Evolutionary conservation across 2,797 vertebrate genomes (phyloP), one percentile per base, ranked within the genome.

Genomic region (Harpagifer antarcticus): DNA sequence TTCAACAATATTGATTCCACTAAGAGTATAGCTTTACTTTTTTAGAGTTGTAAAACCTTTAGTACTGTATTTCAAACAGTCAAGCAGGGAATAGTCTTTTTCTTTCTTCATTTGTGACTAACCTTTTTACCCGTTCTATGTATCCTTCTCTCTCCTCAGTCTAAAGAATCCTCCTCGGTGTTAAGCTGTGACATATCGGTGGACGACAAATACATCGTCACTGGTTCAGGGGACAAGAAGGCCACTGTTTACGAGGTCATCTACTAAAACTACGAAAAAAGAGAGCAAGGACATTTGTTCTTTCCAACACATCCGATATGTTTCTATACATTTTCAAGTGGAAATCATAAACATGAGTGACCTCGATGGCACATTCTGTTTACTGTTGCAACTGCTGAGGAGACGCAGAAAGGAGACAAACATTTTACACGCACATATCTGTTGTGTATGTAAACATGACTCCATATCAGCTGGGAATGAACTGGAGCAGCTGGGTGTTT

Each of bases 131-230:
- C 1, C 16, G 1, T 27, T 59, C 2, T 27, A 0, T 47, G 1
- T 68, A 16, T 81, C 37, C 40, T 1, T 74, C 3, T 73, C 33
- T 58, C 9, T 61, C 23, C 43, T 37, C 89, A 96, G 95, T 96
- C 95, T 49, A 96, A 96, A 89, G 95, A 96, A 81, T 96, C 95
- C 0, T 96, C 95, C 2, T 96, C 95, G 0, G 95, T 96, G 72
- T 85, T 96, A 75, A 96, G 95, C 89, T 96, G 95, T 86, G 95
- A 96, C 89, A 96, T 96, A 91, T 96, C 95, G 19, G 94, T 95
- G 72, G 95, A 96, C 37, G 95, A 96, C 89, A 96, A 96, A 78
- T 96, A 96, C 93, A 96, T 96, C 0, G 95, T 96, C 79, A 96
- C 95, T 1, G 95, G 95, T 66, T 96, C 95, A 48, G 95, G 95